Conservation (phyloP, 2,888 invertebrate genomes). For the Formica aserva region DNA sequence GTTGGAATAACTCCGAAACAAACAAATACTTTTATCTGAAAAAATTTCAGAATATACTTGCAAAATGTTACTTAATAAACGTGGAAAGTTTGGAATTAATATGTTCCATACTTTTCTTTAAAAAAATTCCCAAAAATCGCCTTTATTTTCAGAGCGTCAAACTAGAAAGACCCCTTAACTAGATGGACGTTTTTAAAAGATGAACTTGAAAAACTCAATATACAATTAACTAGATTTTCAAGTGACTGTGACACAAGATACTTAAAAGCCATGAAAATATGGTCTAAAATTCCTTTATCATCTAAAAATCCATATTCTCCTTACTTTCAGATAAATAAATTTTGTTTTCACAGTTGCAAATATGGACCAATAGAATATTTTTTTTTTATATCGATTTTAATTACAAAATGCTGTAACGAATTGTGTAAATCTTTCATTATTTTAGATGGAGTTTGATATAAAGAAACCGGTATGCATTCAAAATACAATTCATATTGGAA, state of each 20-base stretch:
- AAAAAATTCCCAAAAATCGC: too few species aligned
- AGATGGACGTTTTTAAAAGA: background rate
- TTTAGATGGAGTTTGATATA: conserved; percentile 6
- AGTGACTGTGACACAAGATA: background rate
- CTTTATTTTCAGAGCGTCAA: too few species aligned
- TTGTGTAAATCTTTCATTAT: background rate
- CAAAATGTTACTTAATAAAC: too few species aligned
- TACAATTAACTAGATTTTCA: conserved; percentile 9
- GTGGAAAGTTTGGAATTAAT: too few species aligned
- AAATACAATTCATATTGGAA: conserved; percentile 20
- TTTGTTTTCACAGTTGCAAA: background rate
- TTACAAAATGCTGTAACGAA: background rate
- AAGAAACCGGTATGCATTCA: background rate
- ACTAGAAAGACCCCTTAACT: too few species aligned
- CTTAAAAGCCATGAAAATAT: conserved; percentile 15
- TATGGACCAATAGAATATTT: background rate
- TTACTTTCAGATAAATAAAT: background rate
- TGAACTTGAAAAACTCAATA: conserved; percentile 1
- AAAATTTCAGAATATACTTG: too few species aligned
- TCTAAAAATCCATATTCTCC: conserved; percentile 1
- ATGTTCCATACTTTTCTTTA: too few species aligned
- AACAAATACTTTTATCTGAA: too few species aligned
- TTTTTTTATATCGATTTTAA: too few species aligned
- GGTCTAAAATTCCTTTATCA: background rate
- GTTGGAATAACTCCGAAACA: too few species aligned